Conservation (phyloP, 1,140 invertebrate genomes). For the Neotoxoptera formosana region DNA sequence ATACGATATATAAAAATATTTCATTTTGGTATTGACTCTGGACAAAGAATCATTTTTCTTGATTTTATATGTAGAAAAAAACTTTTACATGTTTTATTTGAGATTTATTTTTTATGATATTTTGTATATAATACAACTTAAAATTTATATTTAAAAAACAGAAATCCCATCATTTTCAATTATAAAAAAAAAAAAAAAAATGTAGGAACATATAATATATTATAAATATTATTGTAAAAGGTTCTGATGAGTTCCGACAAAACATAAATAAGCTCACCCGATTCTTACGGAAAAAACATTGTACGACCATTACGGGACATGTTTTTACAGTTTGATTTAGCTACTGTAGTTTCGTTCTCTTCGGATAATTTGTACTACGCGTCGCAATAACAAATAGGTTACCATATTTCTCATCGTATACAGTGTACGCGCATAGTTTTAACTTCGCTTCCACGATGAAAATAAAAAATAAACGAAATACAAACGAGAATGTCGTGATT, state of each 20-base stretch:
- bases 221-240: background rate
- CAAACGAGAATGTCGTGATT: background rate
- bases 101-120: background rate
- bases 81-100: background rate
- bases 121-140: background rate
- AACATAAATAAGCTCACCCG: background rate
- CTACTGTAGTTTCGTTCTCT: background rate
- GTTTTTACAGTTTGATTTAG: conserved; percentile 17
- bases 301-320: background rate
- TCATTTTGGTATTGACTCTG: background rate
- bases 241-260: background rate
- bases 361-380: background rate
- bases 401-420: background rate
- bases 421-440: background rate
- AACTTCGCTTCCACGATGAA: background rate
- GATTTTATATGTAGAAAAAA: background rate
- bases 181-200: background rate
- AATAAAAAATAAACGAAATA: background rate
- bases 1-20: background rate
- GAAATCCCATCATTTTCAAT: background rate
- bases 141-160: background rate
- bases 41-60: background rate
- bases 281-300: background rate
- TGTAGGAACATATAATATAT: background rate
- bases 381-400: conserved; percentile 15